These are phyloP conservation scores for Leptocoma aspasia DNA, from an alignment of 2,113 vertebrate genomes.

Conservation along the genomic window DNA sequence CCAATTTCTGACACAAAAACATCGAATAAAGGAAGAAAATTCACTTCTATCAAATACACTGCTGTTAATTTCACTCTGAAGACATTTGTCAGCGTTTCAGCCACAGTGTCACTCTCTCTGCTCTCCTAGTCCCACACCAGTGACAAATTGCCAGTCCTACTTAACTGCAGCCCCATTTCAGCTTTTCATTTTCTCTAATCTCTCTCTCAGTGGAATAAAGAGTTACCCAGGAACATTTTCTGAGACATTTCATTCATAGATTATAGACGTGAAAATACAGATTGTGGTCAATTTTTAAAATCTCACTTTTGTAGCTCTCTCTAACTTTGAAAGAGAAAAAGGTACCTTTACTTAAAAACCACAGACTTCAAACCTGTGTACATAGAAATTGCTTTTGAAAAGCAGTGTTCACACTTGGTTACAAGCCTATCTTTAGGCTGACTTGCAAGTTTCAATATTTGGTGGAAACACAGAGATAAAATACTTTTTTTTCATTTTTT, in stretches of 20 bases:
- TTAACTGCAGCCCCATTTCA: neutral
- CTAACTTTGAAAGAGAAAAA: neutral
- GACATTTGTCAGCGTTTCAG: neutral
- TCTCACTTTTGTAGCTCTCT: neutral
- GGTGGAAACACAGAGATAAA: neutral
- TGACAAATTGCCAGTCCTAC: neutral
- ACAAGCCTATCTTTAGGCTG: neutral
- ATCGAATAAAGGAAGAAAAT: constrained; percentile 1
- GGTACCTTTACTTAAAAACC: neutral
- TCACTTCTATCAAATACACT: neutral
- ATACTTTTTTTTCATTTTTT: neutral
- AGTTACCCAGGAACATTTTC: neutral
- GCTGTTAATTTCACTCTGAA: constrained; percentile 7
- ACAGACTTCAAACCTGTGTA: neutral
- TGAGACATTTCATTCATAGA: neutral
- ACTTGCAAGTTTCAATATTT: neutral
- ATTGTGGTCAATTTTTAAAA: neutral
- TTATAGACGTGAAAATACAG: neutral
- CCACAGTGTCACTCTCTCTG: neutral
- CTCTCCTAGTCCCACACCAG: neutral
- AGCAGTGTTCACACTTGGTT: neutral
- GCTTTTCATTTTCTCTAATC: constrained; percentile 16
- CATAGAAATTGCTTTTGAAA: neutral
- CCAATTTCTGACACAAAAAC: neutral
- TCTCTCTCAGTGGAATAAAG: neutral